Evolutionary conservation across 2,888 invertebrate genomes (phyloP), one percentile per base, ranked within the genome.

Genomic region (Hyles lineata): DNA sequence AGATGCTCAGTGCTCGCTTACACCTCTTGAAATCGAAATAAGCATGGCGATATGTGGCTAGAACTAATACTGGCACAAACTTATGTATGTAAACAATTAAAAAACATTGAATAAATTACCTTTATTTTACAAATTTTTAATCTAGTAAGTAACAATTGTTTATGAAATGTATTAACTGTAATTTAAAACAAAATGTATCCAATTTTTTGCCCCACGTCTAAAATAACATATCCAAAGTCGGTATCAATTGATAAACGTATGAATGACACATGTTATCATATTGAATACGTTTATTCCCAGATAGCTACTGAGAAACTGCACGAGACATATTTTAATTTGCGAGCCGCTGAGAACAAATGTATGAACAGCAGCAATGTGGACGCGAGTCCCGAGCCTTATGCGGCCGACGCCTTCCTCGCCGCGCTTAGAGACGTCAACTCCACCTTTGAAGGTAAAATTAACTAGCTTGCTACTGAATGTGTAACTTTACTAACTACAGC

Each of bases 301-400:
- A 95, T 97, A 85, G 97, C 97, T 32, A 97, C 97, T 6, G 98
- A 98, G 87, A 97, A 97, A 83, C 95, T 98, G 19, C 98, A 98
- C 80, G 98, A 98, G 83, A 95, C 98, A 15, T 98, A 97, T 86
- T 95, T 96, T 80, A 96, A 96, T 75, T 94, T 98, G 78, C 96
- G 97, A 78, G 96, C 96, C 74, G 96, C 97, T 62, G 98, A 98
- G 89, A 95, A 96, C 79, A 95, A 95, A 79, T 94, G 93, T 61
- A 77, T 92, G 29, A 89, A 88, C 81, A 93, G 90, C 74, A 90
- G 82, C 55, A 88, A 90, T 0, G 80, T 85, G 0, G 96, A 96
- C 76, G 97, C 97, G 70, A 96, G 95, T 70, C 96, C 95, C 25
- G 98, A 98, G 83, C 97, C 98, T 0, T 97, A 96, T 84, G 97